Base-by-base conservation (phyloP, 2,797 vertebrate species). In the Triplophysa yarkandensis region DNA sequence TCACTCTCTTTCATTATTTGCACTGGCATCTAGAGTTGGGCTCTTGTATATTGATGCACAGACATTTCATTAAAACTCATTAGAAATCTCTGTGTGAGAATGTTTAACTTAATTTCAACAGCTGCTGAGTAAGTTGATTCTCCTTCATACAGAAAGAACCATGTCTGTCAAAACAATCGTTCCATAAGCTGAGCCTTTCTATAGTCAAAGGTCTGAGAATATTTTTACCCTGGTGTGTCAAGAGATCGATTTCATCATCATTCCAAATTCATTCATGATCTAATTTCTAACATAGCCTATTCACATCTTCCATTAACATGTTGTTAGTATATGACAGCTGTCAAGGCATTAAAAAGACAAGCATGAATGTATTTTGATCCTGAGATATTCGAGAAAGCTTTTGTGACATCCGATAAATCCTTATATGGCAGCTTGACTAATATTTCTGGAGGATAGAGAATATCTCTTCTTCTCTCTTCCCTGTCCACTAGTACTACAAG, bases 131-230 rank as follows among this genome's bases (percentile, higher is more conserved):
- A n/a, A n/a, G 7, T n/a, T 23, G 4, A 32, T 17, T 9, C 36
- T 55, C 17, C 19, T 19, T 36, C 67, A 34, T 28, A 28, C 52
- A 30, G 79, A 80, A 77, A 72, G 68, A 66, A 36, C 75, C 71
- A 41, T 60, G 32, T 71, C 83, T 82, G 78, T 85, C 80, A 72
- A 80, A 83, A 85, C 83, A 85, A 74, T 52, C 63, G 52, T 68
- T 81, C 46, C 77, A 80, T 74, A 68, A 79, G 68, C 78, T 76
- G 77, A 76, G 77, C 80, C 81, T 78, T 62, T 82, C 32, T 36
- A 19, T 34, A 79, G 81, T 80, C 80, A 82, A 80, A 82, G 78
- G 78, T 79, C 78, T 61, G 81, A 77, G 74, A 77, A 79, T 75
- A 76, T 78, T 77, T 82, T 83, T 75, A 61, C 78, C 67, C 44